Conservation (phyloP, 2,888 invertebrate genomes). For the Chironomus tentans region DNA sequence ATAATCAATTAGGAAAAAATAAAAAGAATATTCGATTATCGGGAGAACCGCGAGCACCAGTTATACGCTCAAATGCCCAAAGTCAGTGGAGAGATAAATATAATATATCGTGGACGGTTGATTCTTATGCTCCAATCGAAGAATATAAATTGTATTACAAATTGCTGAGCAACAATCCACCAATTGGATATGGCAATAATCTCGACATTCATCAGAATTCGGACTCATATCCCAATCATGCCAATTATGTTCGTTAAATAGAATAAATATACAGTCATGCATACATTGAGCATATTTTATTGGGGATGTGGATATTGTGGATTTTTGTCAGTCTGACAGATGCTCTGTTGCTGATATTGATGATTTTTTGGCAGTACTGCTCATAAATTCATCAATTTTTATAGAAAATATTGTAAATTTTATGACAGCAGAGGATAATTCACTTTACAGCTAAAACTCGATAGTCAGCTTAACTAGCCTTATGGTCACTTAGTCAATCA, state of each 20-base stretch:
- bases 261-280: constrained; percentile 8
- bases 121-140: constrained; percentile 49
- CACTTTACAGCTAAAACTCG: too few species aligned
- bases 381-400: too few species aligned
- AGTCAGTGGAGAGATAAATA: constrained; percentile 46
- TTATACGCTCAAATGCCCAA: constrained; percentile 46
- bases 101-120: constrained; percentile 51
- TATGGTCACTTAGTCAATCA: too few species aligned
- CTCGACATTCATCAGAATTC: constrained; percentile 8
- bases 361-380: too few species aligned
- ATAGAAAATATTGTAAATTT: too few species aligned
- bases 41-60: constrained; percentile 48
- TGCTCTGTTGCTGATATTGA: too few species aligned
- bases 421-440: too few species aligned
- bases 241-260: constrained; percentile 25
- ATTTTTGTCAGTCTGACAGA: neutral
- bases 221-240: constrained; percentile 15
- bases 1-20: constrained; percentile 50
- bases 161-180: constrained; percentile 15
- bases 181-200: constrained; percentile 16
- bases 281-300: too few species aligned
- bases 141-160: constrained; percentile 48
- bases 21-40: constrained; percentile 49
- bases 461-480: too few species aligned
- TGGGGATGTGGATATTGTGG: neutral